These are phyloP conservation scores for Hippolais icterina DNA, from an alignment of 2,113 vertebrate genomes.

Conservation along the genomic window DNA sequence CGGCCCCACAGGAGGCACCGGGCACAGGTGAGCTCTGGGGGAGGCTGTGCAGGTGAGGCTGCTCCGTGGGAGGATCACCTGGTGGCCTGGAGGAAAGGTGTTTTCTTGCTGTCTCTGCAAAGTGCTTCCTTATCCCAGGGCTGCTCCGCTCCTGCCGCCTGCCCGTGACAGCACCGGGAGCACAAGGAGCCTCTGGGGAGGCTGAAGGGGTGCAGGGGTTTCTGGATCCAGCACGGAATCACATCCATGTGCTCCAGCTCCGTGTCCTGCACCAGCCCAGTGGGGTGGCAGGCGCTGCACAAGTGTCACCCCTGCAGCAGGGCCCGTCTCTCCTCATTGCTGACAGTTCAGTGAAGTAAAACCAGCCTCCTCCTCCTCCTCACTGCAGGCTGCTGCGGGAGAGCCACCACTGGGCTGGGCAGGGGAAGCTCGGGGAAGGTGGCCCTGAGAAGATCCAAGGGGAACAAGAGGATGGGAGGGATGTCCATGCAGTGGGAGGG, in stretches of 20 bases:
- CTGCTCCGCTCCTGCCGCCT: not conserved
- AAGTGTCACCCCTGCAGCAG: not conserved
- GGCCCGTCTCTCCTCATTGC: rapidly evolving
- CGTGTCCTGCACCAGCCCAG: not conserved
- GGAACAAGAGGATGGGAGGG: not conserved
- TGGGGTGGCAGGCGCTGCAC: not conserved
- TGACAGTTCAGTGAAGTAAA: not conserved
- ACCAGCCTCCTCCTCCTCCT: not conserved
- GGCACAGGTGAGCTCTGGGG: not conserved
- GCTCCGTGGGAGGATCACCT: not conserved
- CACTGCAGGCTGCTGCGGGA: conserved; percentile 43
- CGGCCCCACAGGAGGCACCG: rapidly evolving
- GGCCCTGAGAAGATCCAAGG: not conserved
- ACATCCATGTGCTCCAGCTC: rapidly evolving
- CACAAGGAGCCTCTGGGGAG: not conserved
- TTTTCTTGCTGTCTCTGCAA: not conserved
- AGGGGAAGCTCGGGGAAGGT: not conserved
- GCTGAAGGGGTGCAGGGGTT: not conserved
- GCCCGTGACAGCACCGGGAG: rapidly evolving
- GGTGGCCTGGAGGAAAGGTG: not conserved
- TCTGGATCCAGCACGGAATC: not conserved
- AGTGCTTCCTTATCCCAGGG: not conserved
- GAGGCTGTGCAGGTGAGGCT: not conserved
- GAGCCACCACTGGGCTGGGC: not conserved
- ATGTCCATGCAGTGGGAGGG: rapidly evolving